Base-by-base conservation (phyloP, 53 echinoderm and acorn worm species). In the Stichopus horrens region DNA sequence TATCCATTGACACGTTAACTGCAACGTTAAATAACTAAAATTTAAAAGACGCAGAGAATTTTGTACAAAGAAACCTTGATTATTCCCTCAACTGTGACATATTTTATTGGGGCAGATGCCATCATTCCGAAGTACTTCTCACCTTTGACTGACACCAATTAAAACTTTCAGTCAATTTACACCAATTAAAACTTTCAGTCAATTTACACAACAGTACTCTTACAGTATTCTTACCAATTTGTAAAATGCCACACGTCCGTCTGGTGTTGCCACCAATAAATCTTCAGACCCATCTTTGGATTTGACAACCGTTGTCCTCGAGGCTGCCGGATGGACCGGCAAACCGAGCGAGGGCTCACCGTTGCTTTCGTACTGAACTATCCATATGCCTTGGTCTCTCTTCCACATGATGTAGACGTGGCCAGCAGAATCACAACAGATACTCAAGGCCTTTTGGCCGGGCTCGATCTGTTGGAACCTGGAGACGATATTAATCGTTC, bases 311-410 rank as follows among this genome's bases (percentile, higher is more conserved):
- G 85, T 22, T 5, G 52, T 18, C 13, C 23, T 13, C 7, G 21
- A 14, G 52, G 85, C 85, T 10, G 23, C 58, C 19, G 85, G 58
- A 52, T 85, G 85, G 5, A 85, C 85, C 9, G 85, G 85, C 18
- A 85, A 52, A 2, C 85, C 85, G 7, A 85, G 53, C 14, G 22
- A 65, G 18, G 85, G 85, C 51, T 85, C 74, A 22, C 90, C 63
- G 83, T 77, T 77, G 55, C 76, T 52, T 65, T 77, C 37, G 85
- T 90, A 86, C 83, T 91, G 74, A 89, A 91, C 84, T 86, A 89
- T 55, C 91, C 89, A 54, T 86, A 88, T 74, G 89, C 89, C 86
- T 74, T 85, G 23, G 86, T 93, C 57, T 87, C 93, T 85, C 18
- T 67, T 85, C 85, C 85, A 85, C n/a, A 85, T 14, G 22, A 85